Evolutionary conservation across 1,140 invertebrate genomes (phyloP).

Genomic region (Sesamia nonagrioides): DNA sequence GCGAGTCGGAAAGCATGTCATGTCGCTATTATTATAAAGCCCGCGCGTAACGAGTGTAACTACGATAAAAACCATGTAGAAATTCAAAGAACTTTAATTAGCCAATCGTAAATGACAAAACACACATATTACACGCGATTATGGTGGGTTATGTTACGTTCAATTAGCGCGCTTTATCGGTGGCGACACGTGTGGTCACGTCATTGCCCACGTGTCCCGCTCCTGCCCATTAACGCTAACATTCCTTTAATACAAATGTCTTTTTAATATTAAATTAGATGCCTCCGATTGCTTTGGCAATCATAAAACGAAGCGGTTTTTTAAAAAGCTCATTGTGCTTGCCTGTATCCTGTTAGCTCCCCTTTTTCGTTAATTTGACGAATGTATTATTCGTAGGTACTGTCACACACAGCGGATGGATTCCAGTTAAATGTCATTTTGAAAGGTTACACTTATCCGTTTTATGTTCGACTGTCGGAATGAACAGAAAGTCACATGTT

Average conservation of each 20-base stretch:
- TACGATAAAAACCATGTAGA: constrained; percentile 48
- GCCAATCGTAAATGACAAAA: constrained; percentile 47
- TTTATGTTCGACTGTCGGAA: constrained; percentile 35
- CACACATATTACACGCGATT: constrained; percentile 45
- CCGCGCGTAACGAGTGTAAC: constrained; percentile 23
- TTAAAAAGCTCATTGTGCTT: constrained; percentile 37
- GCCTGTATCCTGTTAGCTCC: constrained; percentile 24
- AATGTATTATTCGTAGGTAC: constrained; percentile 46
- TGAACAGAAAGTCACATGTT: constrained; percentile 15
- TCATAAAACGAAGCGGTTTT: constrained; percentile 53
- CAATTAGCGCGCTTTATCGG: constrained; percentile 58
- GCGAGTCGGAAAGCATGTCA: constrained; percentile 36
- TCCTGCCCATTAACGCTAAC: constrained; percentile 22
- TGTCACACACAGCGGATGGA: constrained; percentile 35
- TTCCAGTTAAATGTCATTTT: constrained; percentile 40
- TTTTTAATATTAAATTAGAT: constrained; percentile 53
- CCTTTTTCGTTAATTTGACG: constrained; percentile 50
- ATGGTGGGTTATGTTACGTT: constrained; percentile 52
- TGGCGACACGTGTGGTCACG: constrained; percentile 53
- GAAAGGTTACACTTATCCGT: constrained; percentile 32
- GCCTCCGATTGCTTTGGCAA: constrained; percentile 37
- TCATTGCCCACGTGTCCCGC: constrained; percentile 44
- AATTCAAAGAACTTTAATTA: constrained; percentile 51
- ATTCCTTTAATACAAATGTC: constrained; percentile 56
- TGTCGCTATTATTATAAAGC: constrained; percentile 24